Evolutionary conservation across 2,888 invertebrate genomes (phyloP).

Genomic region (Nomada fucata): DNA sequence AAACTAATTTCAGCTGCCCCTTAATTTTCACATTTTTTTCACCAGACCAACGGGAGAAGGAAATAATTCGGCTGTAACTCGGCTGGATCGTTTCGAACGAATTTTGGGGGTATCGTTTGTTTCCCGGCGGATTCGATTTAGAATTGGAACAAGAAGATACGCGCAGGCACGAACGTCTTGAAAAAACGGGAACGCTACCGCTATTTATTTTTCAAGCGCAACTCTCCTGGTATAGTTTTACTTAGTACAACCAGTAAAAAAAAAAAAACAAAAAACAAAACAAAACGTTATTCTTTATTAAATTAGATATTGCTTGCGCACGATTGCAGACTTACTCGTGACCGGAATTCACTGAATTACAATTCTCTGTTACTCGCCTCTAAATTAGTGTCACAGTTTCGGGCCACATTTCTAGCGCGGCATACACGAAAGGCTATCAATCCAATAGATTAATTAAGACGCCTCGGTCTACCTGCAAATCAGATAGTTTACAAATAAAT

Average conservation of each 20-base stretch:
- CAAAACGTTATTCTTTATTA: too few relatives aligned
- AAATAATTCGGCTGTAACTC: slow-evolving; percentile 30
- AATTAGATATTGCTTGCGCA: too few relatives aligned
- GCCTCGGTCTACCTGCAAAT: background rate
- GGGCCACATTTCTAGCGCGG: too few relatives aligned
- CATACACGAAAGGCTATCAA: too few relatives aligned
- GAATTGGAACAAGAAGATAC: slow-evolving; percentile 10
- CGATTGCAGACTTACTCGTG: too few relatives aligned
- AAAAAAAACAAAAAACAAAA: too few relatives aligned
- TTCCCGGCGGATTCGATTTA: slow-evolving; percentile 18
- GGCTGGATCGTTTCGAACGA: slow-evolving; percentile 19
- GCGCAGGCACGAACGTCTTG: background rate
- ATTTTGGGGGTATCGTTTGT: slow-evolving; percentile 15
- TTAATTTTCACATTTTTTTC: slow-evolving; percentile 12
- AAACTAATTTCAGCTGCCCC: slow-evolving; percentile 41
- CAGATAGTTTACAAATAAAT: slow-evolving; percentile 8
- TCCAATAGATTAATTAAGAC: too few relatives aligned
- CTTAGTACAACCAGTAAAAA: background rate
- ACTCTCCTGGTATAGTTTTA: background rate
- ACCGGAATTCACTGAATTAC: too few relatives aligned
- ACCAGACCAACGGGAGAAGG: background rate
- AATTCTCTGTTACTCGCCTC: too few relatives aligned
- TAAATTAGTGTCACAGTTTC: too few relatives aligned
- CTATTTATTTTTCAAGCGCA: background rate
- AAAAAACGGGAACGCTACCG: background rate